These are phyloP conservation scores for Mercenaria mercenaria DNA, from an alignment of 1,140 invertebrate genomes.

Conservation along the genomic window DNA sequence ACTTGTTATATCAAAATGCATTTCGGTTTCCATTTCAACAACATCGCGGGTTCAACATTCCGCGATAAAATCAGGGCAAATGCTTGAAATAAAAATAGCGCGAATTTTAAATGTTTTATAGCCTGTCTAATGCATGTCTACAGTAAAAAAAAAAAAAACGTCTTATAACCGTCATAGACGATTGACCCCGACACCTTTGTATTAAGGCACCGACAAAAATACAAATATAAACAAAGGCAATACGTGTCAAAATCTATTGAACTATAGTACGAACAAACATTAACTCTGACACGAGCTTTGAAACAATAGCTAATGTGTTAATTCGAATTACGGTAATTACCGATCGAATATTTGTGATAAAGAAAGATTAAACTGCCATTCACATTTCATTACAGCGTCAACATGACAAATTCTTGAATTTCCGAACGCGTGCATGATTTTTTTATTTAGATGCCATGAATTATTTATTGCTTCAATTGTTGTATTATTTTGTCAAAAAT, in stretches of 20 bases:
- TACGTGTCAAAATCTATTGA: not conserved
- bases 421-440: not conserved
- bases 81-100: too few species aligned
- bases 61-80: too few species aligned
- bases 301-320: slow-evolving; percentile 12
- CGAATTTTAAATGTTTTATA: too few species aligned
- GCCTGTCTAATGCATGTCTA: too few species aligned
- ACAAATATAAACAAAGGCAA: slow-evolving; percentile 22
- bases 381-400: not conserved
- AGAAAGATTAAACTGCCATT: not conserved
- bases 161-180: not conserved
- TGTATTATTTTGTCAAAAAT: not conserved
- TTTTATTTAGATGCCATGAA: not conserved
- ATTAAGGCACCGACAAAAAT: not conserved
- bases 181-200: not conserved
- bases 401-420: not conserved
- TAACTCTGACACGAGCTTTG: not conserved
- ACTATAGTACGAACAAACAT: not conserved
- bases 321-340: not conserved
- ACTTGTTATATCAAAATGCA: too few species aligned
- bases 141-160: not conserved
- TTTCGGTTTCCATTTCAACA: too few species aligned
- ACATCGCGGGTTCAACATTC: too few species aligned
- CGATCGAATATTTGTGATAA: not conserved
- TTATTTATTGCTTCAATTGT: not conserved